Evolutionary conservation across 2,797 vertebrate genomes (phyloP).

Genomic region (Gymnocypris eckloni): DNA sequence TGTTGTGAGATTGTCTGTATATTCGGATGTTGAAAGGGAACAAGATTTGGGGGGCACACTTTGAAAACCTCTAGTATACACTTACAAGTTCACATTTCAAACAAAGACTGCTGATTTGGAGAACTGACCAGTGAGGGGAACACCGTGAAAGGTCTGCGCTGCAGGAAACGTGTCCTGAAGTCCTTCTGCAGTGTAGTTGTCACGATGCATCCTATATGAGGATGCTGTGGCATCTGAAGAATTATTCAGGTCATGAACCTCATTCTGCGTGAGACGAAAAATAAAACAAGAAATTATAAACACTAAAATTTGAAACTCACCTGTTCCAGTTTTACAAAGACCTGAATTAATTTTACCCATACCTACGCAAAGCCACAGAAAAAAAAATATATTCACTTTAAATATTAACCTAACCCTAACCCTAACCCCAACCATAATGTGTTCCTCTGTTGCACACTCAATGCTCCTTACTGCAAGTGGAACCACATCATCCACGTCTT

Average conservation of each 20-base stretch:
- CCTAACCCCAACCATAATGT: no score
- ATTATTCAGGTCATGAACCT: conserved; percentile 93
- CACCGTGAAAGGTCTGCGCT: conserved; percentile 89
- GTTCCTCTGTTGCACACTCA: no score
- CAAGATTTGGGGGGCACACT: neutral
- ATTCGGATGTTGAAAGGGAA: neutral
- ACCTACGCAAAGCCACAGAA: neutral
- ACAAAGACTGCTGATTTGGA: neutral
- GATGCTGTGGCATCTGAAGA: conserved; percentile 77
- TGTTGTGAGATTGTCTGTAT: neutral
- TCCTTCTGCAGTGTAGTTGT: conserved; percentile 84
- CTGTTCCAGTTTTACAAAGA: neutral
- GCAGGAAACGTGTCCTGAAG: conserved; percentile 87
- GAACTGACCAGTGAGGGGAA: conserved; percentile 88
- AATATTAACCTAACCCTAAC: no score
- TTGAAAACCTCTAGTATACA: neutral
- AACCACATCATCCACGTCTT: no score
- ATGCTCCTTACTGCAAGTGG: no score
- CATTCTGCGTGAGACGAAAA: conserved; percentile 80
- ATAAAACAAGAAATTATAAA: neutral
- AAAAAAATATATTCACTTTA: no score
- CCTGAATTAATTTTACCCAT: neutral
- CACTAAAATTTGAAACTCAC: neutral
- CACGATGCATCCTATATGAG: conserved; percentile 85
- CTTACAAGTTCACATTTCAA: neutral